These are phyloP conservation scores for Spisula subtruncata DNA, from an alignment of 2,888 invertebrate species.

Conservation along the genomic window DNA sequence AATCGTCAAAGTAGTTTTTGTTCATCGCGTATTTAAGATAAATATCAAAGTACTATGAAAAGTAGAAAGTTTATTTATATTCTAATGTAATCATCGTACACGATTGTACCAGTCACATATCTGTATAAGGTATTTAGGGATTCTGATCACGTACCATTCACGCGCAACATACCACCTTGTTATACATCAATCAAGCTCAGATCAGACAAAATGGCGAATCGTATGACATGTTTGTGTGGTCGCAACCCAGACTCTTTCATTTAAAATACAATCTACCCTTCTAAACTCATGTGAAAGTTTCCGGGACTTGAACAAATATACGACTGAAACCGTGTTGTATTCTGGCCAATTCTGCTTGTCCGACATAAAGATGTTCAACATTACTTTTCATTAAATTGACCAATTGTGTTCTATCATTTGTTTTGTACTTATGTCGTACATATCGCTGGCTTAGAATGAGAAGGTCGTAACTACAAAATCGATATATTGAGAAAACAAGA, in stretches of 20 bases:
- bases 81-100: slow-evolving; percentile 22
- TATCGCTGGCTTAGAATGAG: too few species aligned
- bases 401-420: too few species aligned
- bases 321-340: too few species aligned
- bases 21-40: neutral
- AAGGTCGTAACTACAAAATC: too few species aligned
- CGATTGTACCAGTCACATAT: neutral
- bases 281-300: too few species aligned
- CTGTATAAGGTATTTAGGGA: neutral
- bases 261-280: neutral
- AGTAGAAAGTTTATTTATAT: neutral
- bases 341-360: too few species aligned
- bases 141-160: neutral
- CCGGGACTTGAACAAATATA: too few species aligned
- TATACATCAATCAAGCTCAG: neutral
- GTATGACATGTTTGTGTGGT: neutral
- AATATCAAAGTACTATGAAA: neutral
- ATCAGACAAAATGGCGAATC: neutral
- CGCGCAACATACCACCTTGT: neutral
- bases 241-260: neutral
- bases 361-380: too few species aligned
- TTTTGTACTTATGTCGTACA: too few species aligned
- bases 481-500: too few species aligned
- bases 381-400: too few species aligned
- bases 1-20: neutral